These are phyloP conservation scores for Tenualosa ilisha DNA, from an alignment of 2,797 vertebrate genomes.

Conservation along the genomic window DNA sequence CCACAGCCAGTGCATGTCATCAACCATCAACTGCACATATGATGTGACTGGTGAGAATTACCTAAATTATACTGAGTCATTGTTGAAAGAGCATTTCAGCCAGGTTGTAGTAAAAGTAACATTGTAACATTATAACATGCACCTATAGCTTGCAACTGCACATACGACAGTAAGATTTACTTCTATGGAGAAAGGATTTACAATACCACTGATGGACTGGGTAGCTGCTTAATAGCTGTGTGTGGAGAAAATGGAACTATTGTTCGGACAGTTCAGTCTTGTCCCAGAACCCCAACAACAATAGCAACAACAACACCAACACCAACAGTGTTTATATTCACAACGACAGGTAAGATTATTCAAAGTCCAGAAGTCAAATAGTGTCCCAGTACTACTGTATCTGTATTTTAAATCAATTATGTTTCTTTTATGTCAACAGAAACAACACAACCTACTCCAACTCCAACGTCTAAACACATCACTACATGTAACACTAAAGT, in stretches of 20 bases:
- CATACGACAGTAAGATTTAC: slow-evolving; percentile 58
- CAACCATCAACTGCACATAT: slow-evolving; percentile 41
- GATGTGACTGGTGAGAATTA: no score
- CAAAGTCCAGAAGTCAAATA: not conserved
- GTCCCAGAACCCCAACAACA: slow-evolving; percentile 53
- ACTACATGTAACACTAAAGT: no score
- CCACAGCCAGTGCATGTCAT: slow-evolving; percentile 60
- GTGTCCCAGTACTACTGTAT: no score
- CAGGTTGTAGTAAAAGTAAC: no score
- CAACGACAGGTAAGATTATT: slow-evolving; percentile 50
- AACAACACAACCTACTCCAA: slow-evolving; percentile 25
- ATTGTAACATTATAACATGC: no score
- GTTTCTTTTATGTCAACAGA: slow-evolving; percentile 36
- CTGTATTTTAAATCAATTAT: not conserved
- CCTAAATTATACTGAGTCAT: no score
- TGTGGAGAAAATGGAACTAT: slow-evolving; percentile 78
- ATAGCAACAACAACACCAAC: slow-evolving; percentile 58
- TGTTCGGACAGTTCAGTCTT: slow-evolving; percentile 57
- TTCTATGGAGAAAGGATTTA: slow-evolving; percentile 72
- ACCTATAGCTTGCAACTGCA: slow-evolving; percentile 42
- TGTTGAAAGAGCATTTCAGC: no score
- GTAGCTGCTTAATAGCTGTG: slow-evolving; percentile 77
- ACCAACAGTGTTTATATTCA: slow-evolving; percentile 52
- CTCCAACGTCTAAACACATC: not conserved
- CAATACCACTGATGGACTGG: slow-evolving; percentile 80